Evolutionary conservation across 1,140 invertebrate genomes (phyloP).

Genomic region (Pissodes strobi): DNA sequence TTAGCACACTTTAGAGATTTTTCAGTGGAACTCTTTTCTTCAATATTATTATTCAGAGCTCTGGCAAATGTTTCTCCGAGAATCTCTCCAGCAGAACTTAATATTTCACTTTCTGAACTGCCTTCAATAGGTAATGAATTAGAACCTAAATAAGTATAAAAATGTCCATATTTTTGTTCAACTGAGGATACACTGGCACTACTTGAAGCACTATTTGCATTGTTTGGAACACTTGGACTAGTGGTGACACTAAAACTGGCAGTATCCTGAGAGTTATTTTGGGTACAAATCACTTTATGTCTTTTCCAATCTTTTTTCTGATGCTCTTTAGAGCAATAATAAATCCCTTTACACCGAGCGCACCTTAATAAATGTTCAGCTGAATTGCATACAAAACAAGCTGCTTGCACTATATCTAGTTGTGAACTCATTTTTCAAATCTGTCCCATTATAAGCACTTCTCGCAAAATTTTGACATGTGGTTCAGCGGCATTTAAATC

Average conservation of each 20-base stretch:
- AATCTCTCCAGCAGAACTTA: constrained; percentile 56
- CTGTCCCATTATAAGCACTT: constrained; percentile 5
- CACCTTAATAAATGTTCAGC: constrained; percentile 72
- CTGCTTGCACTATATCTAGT: background rate
- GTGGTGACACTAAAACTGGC: no score
- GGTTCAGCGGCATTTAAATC: constrained; percentile 21
- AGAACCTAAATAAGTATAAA: constrained; percentile 2
- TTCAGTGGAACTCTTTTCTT: constrained; percentile 50
- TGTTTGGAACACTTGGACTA: constrained; percentile 19
- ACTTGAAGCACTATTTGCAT: background rate
- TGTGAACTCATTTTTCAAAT: constrained; percentile 41
- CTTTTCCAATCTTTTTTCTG: constrained; percentile 76
- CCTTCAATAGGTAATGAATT: constrained; percentile 59
- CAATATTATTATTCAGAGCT: constrained; percentile 50
- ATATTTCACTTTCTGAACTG: constrained; percentile 70
- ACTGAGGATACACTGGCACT: constrained; percentile 5
- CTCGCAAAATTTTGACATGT: constrained; percentile 12
- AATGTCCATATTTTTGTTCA: constrained; percentile 37
- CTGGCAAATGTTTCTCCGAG: constrained; percentile 50
- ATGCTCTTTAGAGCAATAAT: constrained; percentile 75
- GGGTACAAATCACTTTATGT: constrained; percentile 66
- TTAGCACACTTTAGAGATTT: constrained; percentile 53
- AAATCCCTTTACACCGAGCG: constrained; percentile 67
- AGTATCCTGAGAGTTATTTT: no score
- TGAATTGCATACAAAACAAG: constrained; percentile 70